Conservation (phyloP, 2,113 vertebrate genomes). For the Cyanistes caeruleus region DNA sequence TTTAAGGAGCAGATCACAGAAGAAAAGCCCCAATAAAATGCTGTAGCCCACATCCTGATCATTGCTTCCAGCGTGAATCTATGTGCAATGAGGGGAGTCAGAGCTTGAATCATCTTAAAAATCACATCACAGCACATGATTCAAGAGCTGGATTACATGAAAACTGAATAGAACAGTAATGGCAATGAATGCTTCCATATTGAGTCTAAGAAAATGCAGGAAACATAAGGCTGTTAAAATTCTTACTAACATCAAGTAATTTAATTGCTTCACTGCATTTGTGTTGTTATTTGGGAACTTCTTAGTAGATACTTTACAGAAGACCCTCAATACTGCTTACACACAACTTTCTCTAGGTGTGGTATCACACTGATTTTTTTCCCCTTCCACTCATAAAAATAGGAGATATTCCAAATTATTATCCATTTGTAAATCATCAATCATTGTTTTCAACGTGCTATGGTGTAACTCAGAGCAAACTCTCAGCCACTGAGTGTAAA, state of each 20-base stretch:
- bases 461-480: not conserved
- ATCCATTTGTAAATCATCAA: too few species aligned
- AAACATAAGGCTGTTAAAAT: not conserved
- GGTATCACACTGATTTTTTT: not conserved
- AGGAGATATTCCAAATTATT: too few species aligned
- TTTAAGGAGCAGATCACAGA: not conserved
- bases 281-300: not conserved
- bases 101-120: not conserved
- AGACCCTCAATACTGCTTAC: not conserved
- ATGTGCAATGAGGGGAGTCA: fast-evolving
- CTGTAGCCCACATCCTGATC: not conserved
- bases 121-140: not conserved
- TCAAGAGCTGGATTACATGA: not conserved
- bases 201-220: not conserved
- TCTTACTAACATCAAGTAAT: not conserved
- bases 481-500: not conserved
- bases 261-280: not conserved
- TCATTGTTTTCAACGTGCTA: fast-evolving
- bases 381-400: not conserved
- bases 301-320: not conserved
- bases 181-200: not conserved
- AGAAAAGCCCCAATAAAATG: not conserved
- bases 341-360: not conserved
- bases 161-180: not conserved
- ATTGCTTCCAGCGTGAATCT: not conserved